Percentiles rank a stretch among this genome's conserved stretches.
Evolutionary conservation across 2,797 vertebrate genomes (phyloP).

Genomic region (Anomalospiza imberbis): DNA sequence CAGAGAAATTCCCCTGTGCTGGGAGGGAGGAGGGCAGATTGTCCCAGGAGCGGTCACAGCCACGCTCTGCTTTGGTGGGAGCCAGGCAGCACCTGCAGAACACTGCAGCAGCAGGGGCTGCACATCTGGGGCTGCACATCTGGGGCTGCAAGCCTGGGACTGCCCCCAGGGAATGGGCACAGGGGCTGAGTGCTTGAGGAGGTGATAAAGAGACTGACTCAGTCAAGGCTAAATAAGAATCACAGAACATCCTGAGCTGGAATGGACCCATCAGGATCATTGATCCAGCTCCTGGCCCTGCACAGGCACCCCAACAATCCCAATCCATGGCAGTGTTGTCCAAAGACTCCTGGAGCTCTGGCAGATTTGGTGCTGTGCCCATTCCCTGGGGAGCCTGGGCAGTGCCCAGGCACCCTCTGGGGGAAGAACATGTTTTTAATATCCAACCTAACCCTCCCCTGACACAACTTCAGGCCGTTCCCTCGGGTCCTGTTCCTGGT

Average conservation of each 20-base stretch:
- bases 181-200: neutral
- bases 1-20: neutral
- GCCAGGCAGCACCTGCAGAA: neutral
- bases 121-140: accelerated
- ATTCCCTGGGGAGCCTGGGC: no score
- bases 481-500: neutral
- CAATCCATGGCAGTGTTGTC: accelerated
- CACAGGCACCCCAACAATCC: neutral
- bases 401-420: no score
- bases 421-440: neutral
- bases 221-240: neutral
- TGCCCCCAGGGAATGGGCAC: neutral
- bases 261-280: neutral
- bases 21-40: neutral
- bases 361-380: neutral
- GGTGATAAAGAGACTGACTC: neutral
- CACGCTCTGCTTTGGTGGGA: neutral
- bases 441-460: neutral
- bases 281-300: no score
- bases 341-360: accelerated
- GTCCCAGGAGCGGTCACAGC: no score
- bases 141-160: neutral
- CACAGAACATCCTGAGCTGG: neutral
- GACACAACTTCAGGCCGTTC: neutral
- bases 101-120: neutral